phyloP scores from a whole-genome alignment of 2,888 invertebrate genomes.

The Belgica antarctica region DNA sequence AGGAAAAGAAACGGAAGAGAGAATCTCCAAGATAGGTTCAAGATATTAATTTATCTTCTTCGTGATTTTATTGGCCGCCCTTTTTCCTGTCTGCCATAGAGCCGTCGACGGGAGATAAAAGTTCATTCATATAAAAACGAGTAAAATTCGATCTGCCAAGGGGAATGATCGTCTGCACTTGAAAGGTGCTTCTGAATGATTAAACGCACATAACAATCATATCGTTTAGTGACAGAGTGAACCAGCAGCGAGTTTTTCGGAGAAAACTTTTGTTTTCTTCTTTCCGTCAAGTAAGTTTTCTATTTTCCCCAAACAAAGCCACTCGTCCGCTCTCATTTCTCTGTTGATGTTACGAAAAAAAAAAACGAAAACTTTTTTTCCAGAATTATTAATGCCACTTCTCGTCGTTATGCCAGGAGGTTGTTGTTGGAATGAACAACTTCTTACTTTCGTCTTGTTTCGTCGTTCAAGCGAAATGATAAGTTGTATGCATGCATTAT shows the following conservation, averaged over 20 bases:
- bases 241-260: neutral
- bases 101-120: neutral
- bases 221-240: neutral
- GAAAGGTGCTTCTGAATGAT: constrained; percentile 26
- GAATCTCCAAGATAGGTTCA: no score
- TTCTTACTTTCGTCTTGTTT: no score
- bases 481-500: constrained; percentile 3
- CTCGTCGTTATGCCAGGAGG: neutral
- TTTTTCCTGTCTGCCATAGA: no score
- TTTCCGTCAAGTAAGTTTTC: neutral
- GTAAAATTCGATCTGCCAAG: neutral
- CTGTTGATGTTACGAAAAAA: constrained; percentile 5
- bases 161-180: constrained; percentile 18
- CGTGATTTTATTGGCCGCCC: no score
- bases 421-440: neutral
- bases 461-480: neutral
- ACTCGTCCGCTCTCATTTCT: constrained; percentile 17
- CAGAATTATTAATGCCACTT: neutral
- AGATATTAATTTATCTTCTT: no score
- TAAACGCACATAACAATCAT: constrained; percentile 26
- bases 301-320: neutral
- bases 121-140: neutral
- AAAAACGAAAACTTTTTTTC: neutral
- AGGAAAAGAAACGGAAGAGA: no score
- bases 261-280: neutral